These are phyloP conservation scores for Hypotaenidia philippensis DNA, from an alignment of 2,797 vertebrate genomes.

Conservation along the genomic window DNA sequence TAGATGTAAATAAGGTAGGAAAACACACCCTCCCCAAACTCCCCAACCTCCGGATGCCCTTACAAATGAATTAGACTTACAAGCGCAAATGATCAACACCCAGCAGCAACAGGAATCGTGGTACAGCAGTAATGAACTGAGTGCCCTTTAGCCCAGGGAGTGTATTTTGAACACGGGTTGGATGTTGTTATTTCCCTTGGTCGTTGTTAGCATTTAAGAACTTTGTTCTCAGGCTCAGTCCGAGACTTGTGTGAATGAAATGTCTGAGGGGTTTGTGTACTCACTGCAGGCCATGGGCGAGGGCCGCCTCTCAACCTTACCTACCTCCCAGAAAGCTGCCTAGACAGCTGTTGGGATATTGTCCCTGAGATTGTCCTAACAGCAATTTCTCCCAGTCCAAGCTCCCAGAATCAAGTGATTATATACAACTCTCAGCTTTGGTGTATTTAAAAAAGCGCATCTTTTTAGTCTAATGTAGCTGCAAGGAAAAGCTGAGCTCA, in stretches of 20 bases:
- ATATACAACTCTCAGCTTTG: background rate
- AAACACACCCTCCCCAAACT: accelerated
- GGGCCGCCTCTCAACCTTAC: background rate
- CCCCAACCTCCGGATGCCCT: background rate
- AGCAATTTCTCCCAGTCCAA: background rate
- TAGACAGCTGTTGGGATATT: background rate
- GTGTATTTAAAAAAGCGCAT: background rate
- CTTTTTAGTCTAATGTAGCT: background rate
- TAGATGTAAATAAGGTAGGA: background rate
- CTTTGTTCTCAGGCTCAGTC: background rate
- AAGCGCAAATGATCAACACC: background rate
- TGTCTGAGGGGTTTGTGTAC: background rate
- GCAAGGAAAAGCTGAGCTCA: background rate
- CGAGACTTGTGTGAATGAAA: background rate
- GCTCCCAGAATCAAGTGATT: background rate
- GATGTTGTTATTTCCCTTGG: background rate
- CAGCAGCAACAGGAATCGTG: background rate
- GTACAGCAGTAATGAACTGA: background rate
- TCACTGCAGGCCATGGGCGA: accelerated
- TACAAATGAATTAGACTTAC: background rate
- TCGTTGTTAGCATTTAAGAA: background rate
- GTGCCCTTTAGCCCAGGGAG: background rate
- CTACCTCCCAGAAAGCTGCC: background rate
- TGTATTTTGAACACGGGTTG: background rate
- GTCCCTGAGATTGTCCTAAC: background rate